Base-by-base conservation (phyloP, 1,140 invertebrate genomes). In the Calliopsis andreniformis region DNA sequence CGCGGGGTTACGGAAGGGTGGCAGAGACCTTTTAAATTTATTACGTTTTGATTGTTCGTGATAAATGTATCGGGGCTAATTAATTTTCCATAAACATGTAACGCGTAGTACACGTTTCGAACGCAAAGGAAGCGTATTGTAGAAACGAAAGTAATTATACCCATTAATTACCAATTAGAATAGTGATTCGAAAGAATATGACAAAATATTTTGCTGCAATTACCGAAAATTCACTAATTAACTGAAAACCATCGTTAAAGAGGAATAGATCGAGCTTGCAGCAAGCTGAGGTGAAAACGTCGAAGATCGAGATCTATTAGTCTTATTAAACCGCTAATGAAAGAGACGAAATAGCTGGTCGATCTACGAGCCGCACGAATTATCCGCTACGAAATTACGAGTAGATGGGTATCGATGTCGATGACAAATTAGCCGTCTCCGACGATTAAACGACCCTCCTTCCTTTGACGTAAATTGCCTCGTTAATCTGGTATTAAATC, bases 401-500 rank as follows among this genome's bases (percentile, higher is more conserved):
- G 77, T 69, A 80, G 81, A 84, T 78, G 63, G 78, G 53, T 80
- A 83, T 84, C 82, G 82, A 84, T 84, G 68, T 69, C 78, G 78
- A 84, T 84, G 81, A 84, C 82, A 84, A 84, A 84, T 84, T 84
- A 80, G 81, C 53, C 78, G 68, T 58, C 67, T 71, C 68, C 82
- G 72, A 25, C 78, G 72, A 80, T 84, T 80, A 80, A 84, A 83
- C 72, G 82, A 84, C 58, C 68, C 77, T 49, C 49, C 63, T 68
- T 58, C 63, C 72, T 76, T 80, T 72, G 78, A 84, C 81, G 81
- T 68, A 84, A 84, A 84, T 84, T 84, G 72, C 82, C 81, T 84
- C 82, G 81, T 84, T 84, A 84, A 84, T 80, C 81, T 83, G 78
- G 64, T 84, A 84, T 84, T 84, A 84, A 84, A 84, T 84, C 82